phyloP scores from a whole-genome alignment of 1,140 invertebrate genomes.

The Drosophila setifemur region DNA sequence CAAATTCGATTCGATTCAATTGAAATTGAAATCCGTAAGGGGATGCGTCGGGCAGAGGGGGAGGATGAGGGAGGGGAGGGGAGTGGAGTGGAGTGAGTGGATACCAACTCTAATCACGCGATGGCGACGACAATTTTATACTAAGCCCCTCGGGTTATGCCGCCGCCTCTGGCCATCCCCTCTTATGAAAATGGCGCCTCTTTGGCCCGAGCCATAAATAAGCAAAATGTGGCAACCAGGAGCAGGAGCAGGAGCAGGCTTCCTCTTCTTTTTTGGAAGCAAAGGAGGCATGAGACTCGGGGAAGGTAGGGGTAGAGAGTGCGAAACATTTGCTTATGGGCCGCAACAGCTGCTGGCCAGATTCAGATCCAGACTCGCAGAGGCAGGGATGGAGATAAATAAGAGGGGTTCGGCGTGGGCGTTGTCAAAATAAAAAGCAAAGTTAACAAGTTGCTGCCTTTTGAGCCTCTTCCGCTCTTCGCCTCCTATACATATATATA shows the following conservation, averaged over 20 bases:
- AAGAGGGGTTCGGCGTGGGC: not conserved
- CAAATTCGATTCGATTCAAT: constrained; percentile 60
- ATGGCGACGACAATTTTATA: constrained; percentile 49
- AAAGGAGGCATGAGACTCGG: not conserved
- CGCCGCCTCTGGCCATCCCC: not conserved
- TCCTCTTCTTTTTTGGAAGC: not conserved
- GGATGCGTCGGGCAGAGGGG: too few species aligned
- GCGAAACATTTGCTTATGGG: constrained; percentile 49
- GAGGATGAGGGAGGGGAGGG: too few species aligned
- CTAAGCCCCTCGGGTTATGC: constrained; percentile 17
- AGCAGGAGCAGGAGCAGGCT: constrained; percentile 3
- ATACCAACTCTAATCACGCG: constrained; percentile 53
- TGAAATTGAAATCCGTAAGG: too few species aligned
- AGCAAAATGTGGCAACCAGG: constrained; percentile 27
- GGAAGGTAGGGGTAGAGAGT: not conserved
- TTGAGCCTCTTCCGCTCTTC: constrained; percentile 20
- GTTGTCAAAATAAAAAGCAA: constrained; percentile 70
- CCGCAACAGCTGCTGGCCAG: constrained; percentile 63
- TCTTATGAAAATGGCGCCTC: constrained; percentile 41
- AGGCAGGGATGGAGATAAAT: constrained; percentile 2
- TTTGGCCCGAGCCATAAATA: constrained; percentile 51
- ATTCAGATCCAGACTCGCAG: constrained; percentile 6
- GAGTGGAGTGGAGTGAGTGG: too few species aligned
- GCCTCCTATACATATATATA: too few species aligned
- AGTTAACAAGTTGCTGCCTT: constrained; percentile 72